Conservation (phyloP, 2,888 invertebrate genomes). For the Halictus quadricinctus region DNA sequence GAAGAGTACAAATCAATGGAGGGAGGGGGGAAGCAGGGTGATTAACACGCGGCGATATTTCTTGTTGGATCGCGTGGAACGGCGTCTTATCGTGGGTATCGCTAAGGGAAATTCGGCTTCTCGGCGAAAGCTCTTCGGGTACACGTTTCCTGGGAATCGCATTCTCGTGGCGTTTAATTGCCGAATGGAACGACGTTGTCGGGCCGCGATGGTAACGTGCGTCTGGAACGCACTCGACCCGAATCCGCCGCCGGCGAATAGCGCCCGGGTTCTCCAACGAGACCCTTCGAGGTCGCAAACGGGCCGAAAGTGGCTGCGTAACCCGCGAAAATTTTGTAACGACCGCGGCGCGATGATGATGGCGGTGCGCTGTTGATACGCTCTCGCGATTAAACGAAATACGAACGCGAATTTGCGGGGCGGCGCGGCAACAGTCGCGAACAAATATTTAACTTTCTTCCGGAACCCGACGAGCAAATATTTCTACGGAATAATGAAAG, state of each 20-base stretch:
- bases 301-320: not conserved
- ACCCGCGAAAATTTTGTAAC: slow-evolving; percentile 3
- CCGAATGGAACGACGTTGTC: slow-evolving; percentile 31
- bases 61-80: not conserved
- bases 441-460: not conserved
- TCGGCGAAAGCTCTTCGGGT: not conserved
- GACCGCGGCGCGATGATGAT: not conserved
- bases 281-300: not conserved
- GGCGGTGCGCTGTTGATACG: not conserved
- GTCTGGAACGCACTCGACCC: not conserved
- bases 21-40: no score
- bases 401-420: not conserved
- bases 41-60: not conserved
- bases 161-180: slow-evolving; percentile 46
- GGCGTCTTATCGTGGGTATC: not conserved
- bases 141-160: slow-evolving; percentile 24
- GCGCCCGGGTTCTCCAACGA: not conserved
- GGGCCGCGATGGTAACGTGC: not conserved
- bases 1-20: not conserved
- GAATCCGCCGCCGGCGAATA: not conserved
- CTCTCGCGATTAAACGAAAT: not conserved
- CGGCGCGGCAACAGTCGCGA: not conserved
- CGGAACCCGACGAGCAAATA: not conserved
- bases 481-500: slow-evolving; percentile 10
- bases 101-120: not conserved